phyloP scores from a whole-genome alignment of 2,797 vertebrate species.

The Clarias laeviceps region DNA sequence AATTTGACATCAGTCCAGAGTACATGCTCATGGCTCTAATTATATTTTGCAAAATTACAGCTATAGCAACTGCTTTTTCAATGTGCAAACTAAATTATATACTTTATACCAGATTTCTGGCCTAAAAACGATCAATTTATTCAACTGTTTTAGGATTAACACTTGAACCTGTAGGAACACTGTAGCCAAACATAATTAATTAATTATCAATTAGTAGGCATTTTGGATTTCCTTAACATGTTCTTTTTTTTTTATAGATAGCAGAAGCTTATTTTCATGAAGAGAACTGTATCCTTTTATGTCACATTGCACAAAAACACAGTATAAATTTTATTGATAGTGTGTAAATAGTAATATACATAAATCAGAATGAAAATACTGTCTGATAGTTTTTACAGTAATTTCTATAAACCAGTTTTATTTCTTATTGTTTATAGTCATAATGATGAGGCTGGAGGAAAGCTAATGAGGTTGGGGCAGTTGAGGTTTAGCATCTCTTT shows the following conservation, averaged over 20 bases:
- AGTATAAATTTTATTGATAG: too few relatives aligned
- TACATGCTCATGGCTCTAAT: neutral
- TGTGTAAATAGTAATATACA: neutral
- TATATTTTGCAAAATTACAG: neutral
- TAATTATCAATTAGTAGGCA: neutral
- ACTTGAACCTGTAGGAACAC: neutral
- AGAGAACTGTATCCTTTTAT: conserved; percentile 77
- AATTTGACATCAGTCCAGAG: neutral
- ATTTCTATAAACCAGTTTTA: neutral
- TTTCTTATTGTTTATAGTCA: conserved; percentile 47
- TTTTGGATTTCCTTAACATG: neutral
- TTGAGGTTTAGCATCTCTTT: conserved; percentile 21
- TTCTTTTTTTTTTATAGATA: conserved; percentile 64
- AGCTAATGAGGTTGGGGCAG: conserved; percentile 40
- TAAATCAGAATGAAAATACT: neutral
- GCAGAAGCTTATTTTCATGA: conserved; percentile 74
- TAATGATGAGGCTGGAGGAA: conserved; percentile 53
- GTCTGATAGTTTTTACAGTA: neutral
- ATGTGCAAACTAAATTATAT: neutral
- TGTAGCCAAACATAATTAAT: neutral
- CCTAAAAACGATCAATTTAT: neutral
- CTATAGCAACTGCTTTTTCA: neutral
- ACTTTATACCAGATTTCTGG: neutral
- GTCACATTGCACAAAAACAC: neutral
- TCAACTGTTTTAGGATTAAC: neutral